phyloP scores from a whole-genome alignment of 2,888 invertebrate genomes.

The Sinohyriopsis cumingii region DNA sequence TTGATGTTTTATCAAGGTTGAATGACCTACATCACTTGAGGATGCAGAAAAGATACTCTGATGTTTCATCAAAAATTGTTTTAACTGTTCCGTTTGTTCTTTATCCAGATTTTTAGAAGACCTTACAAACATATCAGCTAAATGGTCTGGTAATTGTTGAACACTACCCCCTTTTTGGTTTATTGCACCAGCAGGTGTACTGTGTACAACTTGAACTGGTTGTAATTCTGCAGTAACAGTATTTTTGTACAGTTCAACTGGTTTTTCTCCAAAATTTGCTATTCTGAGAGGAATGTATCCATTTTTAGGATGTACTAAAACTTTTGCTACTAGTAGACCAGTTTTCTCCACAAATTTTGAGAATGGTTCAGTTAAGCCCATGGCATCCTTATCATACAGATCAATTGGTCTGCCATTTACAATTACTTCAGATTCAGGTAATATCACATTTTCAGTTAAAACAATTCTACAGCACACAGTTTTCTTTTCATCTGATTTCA shows the following conservation, averaged over 20 bases:
- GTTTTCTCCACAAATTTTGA: slow-evolving; percentile 5
- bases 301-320: slow-evolving; percentile 7
- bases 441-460: slow-evolving; percentile 5
- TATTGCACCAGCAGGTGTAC: background rate
- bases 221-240: slow-evolving; percentile 11
- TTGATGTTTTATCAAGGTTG: slow-evolving; percentile 14
- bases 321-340: slow-evolving; percentile 11
- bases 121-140: slow-evolving; percentile 2
- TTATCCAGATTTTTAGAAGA: background rate
- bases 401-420: slow-evolving; percentile 5
- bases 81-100: slow-evolving; percentile 1
- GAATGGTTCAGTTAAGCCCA: slow-evolving; percentile 8
- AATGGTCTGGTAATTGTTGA: slow-evolving; percentile 1
- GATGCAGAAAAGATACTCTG: slow-evolving; percentile 15
- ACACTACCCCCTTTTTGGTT: background rate
- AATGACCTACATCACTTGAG: slow-evolving; percentile 13
- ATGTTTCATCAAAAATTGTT: slow-evolving; percentile 9
- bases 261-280: slow-evolving; percentile 5
- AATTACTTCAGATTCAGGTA: slow-evolving; percentile 9
- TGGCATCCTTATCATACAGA: background rate
- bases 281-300: slow-evolving; percentile 17
- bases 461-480: slow-evolving; percentile 6
- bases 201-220: slow-evolving; percentile 1
- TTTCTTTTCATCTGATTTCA: background rate
- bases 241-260: slow-evolving; percentile 8